Evolutionary conservation across 2,888 invertebrate genomes (phyloP), one percentile per base, ranked within the genome.

Genomic region (Fragum sueziense): DNA sequence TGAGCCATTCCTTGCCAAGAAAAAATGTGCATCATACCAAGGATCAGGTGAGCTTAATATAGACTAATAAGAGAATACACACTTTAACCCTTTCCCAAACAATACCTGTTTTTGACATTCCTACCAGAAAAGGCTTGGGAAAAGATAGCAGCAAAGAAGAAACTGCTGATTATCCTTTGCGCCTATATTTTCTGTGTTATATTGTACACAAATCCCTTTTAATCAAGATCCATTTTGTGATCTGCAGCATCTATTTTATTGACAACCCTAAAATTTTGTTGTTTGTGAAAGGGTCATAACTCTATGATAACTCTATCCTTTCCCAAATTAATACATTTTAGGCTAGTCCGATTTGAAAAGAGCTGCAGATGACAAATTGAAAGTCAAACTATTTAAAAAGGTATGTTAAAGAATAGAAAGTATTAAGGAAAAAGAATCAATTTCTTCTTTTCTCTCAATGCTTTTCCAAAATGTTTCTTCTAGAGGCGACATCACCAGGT

Each of bases 1-100:
- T n/a, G 92, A 92, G 71, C 93, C 94, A 31, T 94, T 94, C 82
- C 85, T 93, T 7, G 86, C 88, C 4, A 61, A 74, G 61, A 80
- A 76, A 65, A 27, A 61, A 27, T 78, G 78, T 71, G 29, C 2
- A 1, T 7, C 59, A 0, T 27, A 59, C 47, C 17, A 47, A 4
- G 2, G 14, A 2, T 14, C 17, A 9, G 47, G 47, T 47, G n/a
- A 20, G 47, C n/a, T 9, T 9, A 47, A 4, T n/a, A 47, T 47
- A 20, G 14, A 37, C 14, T 37, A 37, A 9, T 37, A 9, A 37
- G 37, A n/a, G n/a, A n/a, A n/a, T n/a, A n/a, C n/a, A n/a, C n/a
- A n/a, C n/a, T n/a, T n/a, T n/a, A n/a, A n/a, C n/a, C n/a, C n/a
- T n/a, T n/a, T n/a, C n/a, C n/a, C n/a, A n/a, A n/a, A n/a, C n/a